Evolutionary conservation across 2,797 vertebrate species (phyloP).

Genomic region (Pogonophryne albipinna): DNA sequence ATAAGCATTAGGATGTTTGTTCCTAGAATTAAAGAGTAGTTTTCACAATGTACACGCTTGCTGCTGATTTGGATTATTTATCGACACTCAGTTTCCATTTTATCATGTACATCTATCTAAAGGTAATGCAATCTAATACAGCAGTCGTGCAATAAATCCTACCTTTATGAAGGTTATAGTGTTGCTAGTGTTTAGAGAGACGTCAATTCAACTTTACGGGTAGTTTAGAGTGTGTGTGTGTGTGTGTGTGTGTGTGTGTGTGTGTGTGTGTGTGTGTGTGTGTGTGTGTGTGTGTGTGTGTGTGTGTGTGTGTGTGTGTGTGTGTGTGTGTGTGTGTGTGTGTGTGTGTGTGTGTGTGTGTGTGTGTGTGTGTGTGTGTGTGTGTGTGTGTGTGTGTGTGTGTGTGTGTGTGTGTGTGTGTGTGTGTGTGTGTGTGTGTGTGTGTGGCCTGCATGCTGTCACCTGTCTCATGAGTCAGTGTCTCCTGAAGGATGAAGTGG

Average conservation of each 20-base stretch:
- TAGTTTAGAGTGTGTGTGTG: constrained; percentile 3
- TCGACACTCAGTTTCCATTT: neutral
- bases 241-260: no score
- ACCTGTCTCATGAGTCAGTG: constrained; percentile 71
- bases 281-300: no score
- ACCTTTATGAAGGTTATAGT: neutral
- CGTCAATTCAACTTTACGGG: neutral
- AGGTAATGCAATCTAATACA: neutral
- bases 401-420: constrained; percentile 3
- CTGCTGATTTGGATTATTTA: constrained; percentile 17
- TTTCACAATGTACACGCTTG: neutral
- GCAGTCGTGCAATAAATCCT: neutral
- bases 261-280: no score
- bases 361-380: neutral
- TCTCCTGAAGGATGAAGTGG: constrained; percentile 73
- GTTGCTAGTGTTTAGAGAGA: neutral
- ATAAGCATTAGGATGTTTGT: constrained; percentile 13
- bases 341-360: constrained; percentile 1
- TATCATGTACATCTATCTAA: neutral
- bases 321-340: no score
- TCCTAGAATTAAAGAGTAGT: constrained; percentile 3
- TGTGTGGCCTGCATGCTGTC: constrained; percentile 41
- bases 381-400: neutral
- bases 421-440: neutral
- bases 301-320: no score